A percentile compares a stretch with the other conserved stretches of the same genome.
Evolutionary conservation across 2,113 vertebrate genomes (phyloP).

Genomic region (Galeopterus variegatus): DNA sequence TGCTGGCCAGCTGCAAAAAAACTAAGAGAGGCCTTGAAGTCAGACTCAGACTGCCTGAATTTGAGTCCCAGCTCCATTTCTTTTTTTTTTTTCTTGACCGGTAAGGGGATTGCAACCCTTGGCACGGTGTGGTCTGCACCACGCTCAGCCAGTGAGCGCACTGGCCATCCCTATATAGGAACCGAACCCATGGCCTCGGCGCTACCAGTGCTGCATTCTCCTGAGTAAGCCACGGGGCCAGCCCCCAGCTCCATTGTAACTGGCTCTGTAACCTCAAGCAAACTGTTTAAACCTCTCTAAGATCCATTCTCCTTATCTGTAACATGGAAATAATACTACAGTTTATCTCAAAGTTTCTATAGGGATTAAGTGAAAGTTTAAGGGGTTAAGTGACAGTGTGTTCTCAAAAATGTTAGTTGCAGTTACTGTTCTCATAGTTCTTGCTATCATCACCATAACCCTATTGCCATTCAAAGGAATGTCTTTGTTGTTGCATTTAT

Average conservation of each 20-base stretch:
- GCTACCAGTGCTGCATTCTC: too few species aligned
- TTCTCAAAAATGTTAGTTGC: not conserved
- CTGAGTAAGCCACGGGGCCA: too few species aligned
- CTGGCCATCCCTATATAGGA: too few species aligned
- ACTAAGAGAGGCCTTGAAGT: not conserved
- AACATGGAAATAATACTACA: not conserved
- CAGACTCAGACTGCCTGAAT: not conserved
- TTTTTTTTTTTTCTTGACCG: too few species aligned
- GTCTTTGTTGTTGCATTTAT: not conserved
- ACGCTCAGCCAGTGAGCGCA: too few species aligned
- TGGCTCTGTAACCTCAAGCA: not conserved
- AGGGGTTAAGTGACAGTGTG: constrained; percentile 30
- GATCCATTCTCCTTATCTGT: not conserved
- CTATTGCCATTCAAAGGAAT: constrained; percentile 1
- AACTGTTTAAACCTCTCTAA: not conserved
- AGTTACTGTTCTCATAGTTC: not conserved
- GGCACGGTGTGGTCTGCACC: too few species aligned
- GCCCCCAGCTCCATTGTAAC: not conserved
- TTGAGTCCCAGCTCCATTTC: not conserved
- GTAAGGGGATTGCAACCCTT: too few species aligned
- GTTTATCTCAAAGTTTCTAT: constrained; percentile 35
- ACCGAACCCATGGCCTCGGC: too few species aligned
- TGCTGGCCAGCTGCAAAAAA: too few species aligned
- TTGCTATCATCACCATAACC: not conserved
- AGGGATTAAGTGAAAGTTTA: not conserved